Percentiles rank a stretch among this genome's conserved stretches.
These are phyloP conservation scores for Caprella mutica DNA, from an alignment of 2,888 invertebrate species.

Conservation along the genomic window DNA sequence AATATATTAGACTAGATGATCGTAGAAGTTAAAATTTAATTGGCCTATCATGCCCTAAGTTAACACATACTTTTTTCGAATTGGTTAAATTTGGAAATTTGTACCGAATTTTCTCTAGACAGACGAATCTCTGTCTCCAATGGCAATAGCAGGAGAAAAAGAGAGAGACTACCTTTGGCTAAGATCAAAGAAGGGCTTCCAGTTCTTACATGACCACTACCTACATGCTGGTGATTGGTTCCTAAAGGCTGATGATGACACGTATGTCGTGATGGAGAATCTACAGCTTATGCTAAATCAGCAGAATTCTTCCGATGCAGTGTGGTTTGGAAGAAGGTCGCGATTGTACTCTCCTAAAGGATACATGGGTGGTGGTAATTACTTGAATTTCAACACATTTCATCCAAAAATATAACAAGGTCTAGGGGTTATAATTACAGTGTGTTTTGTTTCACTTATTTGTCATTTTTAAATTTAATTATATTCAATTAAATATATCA, in stretches of 20 bases:
- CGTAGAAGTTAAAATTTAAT: too few relatives aligned
- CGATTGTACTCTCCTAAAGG: constrained; percentile 73
- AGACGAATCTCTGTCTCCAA: constrained; percentile 61
- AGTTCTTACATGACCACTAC: constrained; percentile 73
- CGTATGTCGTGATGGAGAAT: constrained; percentile 85
- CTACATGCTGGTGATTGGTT: constrained; percentile 88
- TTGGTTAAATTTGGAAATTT: too few relatives aligned
- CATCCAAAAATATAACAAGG: too few relatives aligned
- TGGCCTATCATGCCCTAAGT: too few relatives aligned
- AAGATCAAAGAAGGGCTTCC: constrained; percentile 89
- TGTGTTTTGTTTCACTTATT: too few relatives aligned
- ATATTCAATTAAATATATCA: too few relatives aligned
- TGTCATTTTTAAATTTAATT: too few relatives aligned
- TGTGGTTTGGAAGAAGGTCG: constrained; percentile 85
- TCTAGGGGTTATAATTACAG: too few relatives aligned
- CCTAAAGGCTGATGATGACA: constrained; percentile 95
- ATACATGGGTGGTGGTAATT: constrained; percentile 72
- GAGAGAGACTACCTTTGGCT: constrained; percentile 91
- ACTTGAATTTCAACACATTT: too few relatives aligned
- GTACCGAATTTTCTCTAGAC: too few relatives aligned
- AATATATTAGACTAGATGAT: too few relatives aligned
- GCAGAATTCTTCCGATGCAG: constrained; percentile 57
- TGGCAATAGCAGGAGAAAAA: constrained; percentile 73
- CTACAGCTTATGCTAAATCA: constrained; percentile 74
- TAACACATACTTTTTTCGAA: too few relatives aligned